A percentile compares a stretch with the other conserved stretches of the same genome.
Conservation (phyloP, 2,113 vertebrate genomes). For the Syngnathoides biaculeatus region DNA sequence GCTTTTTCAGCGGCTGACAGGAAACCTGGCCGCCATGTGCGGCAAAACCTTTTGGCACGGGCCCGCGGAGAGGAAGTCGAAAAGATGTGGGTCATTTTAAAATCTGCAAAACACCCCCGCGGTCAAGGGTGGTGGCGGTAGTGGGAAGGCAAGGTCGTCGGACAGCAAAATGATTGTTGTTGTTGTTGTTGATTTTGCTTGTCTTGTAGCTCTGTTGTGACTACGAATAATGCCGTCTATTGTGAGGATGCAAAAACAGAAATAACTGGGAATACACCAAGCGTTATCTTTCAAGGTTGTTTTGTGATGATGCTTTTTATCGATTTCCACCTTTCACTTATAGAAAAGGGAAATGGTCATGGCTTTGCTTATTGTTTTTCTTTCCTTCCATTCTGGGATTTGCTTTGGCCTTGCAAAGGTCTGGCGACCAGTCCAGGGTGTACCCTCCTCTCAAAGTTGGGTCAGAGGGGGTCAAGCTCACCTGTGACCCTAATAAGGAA, state of each 20-base stretch:
- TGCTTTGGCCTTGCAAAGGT: no score
- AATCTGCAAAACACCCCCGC: constrained; percentile 72
- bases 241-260: neutral
- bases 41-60: constrained; percentile 77
- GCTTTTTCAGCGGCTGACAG: constrained; percentile 72
- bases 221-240: neutral
- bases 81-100: constrained; percentile 71
- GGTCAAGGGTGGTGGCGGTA: constrained; percentile 13
- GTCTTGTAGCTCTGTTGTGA: constrained; percentile 37
- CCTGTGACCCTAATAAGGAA: no score
- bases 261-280: neutral
- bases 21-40: constrained; percentile 77
- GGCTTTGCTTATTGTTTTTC: no score
- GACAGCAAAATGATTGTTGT: constrained; percentile 33
- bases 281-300: no score
- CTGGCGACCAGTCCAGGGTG: no score
- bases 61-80: constrained; percentile 73
- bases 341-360: no score
- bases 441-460: no score
- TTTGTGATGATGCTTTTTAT: no score
- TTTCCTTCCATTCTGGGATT: no score
- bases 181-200: constrained; percentile 34
- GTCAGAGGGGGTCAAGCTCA: no score
- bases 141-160: constrained; percentile 22
- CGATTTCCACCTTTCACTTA: no score